Conservation (phyloP, 2,888 invertebrate genomes). For the Synergus umbraculus region DNA sequence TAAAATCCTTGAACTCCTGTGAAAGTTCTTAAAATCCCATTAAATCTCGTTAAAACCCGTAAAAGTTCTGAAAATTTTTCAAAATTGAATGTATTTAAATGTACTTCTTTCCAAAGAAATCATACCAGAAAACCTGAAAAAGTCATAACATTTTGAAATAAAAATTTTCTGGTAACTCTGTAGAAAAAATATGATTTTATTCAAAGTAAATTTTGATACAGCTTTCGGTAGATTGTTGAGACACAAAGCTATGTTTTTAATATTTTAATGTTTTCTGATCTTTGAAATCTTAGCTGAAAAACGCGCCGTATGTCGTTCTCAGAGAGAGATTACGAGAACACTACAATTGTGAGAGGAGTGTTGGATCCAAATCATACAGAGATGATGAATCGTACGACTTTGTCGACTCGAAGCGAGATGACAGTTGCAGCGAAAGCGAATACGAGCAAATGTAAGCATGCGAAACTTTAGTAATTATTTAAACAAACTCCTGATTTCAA, state of each 20-base stretch:
- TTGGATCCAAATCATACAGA: neutral
- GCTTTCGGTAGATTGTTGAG: neutral
- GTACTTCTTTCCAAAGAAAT: no score
- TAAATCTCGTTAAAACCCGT: no score
- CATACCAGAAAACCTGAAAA: no score
- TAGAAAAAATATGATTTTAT: neutral
- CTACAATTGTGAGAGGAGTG: neutral
- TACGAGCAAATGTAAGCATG: conserved; percentile 19
- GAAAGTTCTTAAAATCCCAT: no score
- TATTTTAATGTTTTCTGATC: neutral
- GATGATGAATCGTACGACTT: neutral
- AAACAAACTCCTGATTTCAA: neutral
- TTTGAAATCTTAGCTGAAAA: neutral
- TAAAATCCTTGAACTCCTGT: no score
- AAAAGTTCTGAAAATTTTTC: no score
- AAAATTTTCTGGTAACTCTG: no score
- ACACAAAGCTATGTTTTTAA: neutral
- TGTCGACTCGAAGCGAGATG: neutral
- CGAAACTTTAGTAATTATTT: neutral
- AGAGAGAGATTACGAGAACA: conserved; percentile 5
- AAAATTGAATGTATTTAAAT: no score
- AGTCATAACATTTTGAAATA: no score
- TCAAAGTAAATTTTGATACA: neutral
- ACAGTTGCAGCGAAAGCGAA: neutral
- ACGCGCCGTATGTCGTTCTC: conserved; percentile 2